These are phyloP conservation scores for Hypomecis atomaria DNA, from an alignment of 2,888 invertebrate genomes.

Conservation along the genomic window DNA sequence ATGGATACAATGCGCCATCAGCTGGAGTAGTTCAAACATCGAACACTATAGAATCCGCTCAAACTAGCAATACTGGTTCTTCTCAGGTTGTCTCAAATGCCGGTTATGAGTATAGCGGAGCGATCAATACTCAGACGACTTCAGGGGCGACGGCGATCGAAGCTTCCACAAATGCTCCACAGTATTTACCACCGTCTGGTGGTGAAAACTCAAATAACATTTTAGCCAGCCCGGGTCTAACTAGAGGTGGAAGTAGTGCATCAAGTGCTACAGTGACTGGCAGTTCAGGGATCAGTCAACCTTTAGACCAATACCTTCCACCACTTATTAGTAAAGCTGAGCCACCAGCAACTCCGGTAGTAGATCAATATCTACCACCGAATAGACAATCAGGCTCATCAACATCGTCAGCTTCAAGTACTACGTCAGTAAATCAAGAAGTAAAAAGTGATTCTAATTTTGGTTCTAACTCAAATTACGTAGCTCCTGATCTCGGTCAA, in stretches of 20 bases:
- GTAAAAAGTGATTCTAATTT: constrained; percentile 4
- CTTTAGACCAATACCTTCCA: constrained; percentile 28
- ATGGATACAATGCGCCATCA: constrained; percentile 9
- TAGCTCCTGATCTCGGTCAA: constrained; percentile 45
- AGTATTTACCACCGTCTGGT: constrained; percentile 66
- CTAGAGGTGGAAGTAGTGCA: constrained; percentile 6
- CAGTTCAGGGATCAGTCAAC: constrained; percentile 18
- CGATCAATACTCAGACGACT: constrained; percentile 17
- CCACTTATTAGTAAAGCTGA: constrained; percentile 28
- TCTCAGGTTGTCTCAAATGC: constrained; percentile 30
- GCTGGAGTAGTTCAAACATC: constrained; percentile 18
- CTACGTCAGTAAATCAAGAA: constrained; percentile 16
- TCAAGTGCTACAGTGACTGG: constrained; percentile 13
- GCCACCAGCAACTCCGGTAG: constrained; percentile 12
- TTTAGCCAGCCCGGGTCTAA: constrained; percentile 6
- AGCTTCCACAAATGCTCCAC: constrained; percentile 68
- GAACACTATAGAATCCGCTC: constrained; percentile 20
- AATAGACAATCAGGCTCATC: constrained; percentile 33
- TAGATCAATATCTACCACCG: constrained; percentile 57
- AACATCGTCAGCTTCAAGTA: constrained; percentile 16
- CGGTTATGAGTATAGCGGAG: constrained; percentile 39
- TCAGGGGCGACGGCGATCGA: constrained; percentile 32
- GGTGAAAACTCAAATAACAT: constrained; percentile 27
- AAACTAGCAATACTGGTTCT: constrained; percentile 27
- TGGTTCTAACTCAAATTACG: constrained; percentile 48